Percentiles rank a stretch among this genome's conserved stretches.
These are phyloP conservation scores for Vultur gryphus DNA, from an alignment of 2,797 vertebrate species.

Conservation along the genomic window DNA sequence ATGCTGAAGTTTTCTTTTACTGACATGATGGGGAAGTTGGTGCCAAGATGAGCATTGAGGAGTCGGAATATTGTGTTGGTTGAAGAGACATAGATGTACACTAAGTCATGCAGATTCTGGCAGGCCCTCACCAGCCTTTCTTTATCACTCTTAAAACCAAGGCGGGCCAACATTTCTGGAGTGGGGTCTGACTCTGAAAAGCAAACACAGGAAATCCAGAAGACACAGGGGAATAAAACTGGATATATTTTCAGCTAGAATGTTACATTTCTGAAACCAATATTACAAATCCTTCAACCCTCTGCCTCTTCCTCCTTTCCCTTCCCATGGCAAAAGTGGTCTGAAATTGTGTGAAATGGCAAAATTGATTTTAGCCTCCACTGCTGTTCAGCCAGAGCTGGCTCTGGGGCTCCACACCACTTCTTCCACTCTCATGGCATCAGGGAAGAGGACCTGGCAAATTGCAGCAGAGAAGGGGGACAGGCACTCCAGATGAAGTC, in stretches of 20 bases:
- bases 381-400: not conserved
- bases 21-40: not conserved
- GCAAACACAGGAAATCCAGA: conserved; percentile 36
- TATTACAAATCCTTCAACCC: not conserved
- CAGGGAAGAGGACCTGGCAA: not conserved
- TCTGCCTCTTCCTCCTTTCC: not conserved
- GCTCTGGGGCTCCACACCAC: not conserved
- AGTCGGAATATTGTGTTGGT: conserved; percentile 5
- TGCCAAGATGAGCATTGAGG: conserved; percentile 21
- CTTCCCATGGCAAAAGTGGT: not conserved
- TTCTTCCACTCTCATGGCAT: not conserved
- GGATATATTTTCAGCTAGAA: not conserved
- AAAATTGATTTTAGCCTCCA: not conserved
- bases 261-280: not conserved
- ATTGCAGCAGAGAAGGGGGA: not conserved
- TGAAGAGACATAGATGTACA: conserved; percentile 33
- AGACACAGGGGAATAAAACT: not conserved
- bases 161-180: conserved; percentile 20
- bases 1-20: conserved; percentile 47
- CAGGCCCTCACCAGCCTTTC: conserved; percentile 24
- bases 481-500: not conserved
- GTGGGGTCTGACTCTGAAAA: conserved; percentile 30
- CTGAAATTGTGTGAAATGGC: not conserved
- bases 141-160: conserved; percentile 7
- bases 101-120: conserved; percentile 22